phyloP scores from a whole-genome alignment of 2,797 vertebrate genomes.

The Pangasius djambal region DNA sequence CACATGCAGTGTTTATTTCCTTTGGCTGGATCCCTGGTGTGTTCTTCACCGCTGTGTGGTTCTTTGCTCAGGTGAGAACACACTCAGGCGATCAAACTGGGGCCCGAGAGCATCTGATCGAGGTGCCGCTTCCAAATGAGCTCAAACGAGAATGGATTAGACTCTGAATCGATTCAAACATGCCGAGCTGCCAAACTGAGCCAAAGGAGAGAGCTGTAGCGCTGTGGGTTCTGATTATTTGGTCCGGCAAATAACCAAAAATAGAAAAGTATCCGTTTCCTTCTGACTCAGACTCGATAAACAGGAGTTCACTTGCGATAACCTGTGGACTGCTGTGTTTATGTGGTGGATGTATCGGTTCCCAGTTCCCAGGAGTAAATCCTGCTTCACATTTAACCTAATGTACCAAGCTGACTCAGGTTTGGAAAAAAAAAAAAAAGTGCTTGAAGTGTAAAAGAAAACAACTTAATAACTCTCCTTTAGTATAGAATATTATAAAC shows the following conservation, averaged over 20 bases:
- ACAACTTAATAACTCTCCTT: neutral
- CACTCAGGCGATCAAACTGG: neutral
- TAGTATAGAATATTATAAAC: too few relatives aligned
- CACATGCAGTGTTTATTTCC: neutral
- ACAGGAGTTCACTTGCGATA: neutral
- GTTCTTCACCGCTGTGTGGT: neutral
- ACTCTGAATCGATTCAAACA: neutral
- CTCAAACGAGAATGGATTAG: neutral
- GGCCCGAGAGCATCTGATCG: too few relatives aligned
- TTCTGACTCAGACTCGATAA: neutral
- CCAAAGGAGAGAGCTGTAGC: neutral
- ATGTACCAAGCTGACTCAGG: neutral
- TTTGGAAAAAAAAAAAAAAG: neutral
- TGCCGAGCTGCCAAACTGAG: neutral
- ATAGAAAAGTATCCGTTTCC: neutral
- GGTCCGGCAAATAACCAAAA: neutral
- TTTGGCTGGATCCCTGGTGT: neutral
- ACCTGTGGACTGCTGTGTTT: neutral
- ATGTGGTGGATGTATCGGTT: neutral
- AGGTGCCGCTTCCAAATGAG: neutral
- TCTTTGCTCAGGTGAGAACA: neutral
- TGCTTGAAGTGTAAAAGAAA: neutral
- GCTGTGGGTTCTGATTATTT: neutral
- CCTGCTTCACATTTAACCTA: neutral
- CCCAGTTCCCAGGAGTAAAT: neutral